Evolutionary conservation across 2,797 vertebrate species (phyloP).

Genomic region (Thaleichthys pacificus): DNA sequence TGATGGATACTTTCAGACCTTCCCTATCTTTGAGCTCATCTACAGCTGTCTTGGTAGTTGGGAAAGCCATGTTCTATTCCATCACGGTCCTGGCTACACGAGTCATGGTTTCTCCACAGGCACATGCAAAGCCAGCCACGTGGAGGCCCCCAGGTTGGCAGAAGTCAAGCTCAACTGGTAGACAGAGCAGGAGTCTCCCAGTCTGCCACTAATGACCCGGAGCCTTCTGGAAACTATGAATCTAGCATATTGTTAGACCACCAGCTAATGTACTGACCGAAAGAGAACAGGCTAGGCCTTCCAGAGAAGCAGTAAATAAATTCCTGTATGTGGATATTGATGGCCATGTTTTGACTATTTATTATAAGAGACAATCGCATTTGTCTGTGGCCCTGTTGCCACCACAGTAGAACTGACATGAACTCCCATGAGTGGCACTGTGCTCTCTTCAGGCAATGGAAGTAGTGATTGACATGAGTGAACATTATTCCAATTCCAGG

Average conservation of each 20-base stretch:
- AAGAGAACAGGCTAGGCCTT: too few species aligned
- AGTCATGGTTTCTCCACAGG: conserved; percentile 11
- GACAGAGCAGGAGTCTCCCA: conserved; percentile 8
- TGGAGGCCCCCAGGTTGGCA: conserved; percentile 1
- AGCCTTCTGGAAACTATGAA: conserved; percentile 47
- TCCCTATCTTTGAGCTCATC: neutral
- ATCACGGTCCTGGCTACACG: conserved; percentile 1
- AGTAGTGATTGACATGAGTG: neutral
- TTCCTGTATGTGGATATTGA: too few species aligned
- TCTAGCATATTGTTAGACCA: neutral
- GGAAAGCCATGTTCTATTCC: neutral
- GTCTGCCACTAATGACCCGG: conserved; percentile 33
- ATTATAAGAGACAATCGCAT: neutral
- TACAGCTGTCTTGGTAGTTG: neutral
- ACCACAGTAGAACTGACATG: neutral
- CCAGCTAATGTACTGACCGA: neutral
- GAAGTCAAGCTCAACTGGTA: neutral
- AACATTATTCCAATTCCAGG: conserved; percentile 39
- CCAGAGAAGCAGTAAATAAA: too few species aligned
- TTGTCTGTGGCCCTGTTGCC: neutral
- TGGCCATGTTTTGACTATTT: too few species aligned
- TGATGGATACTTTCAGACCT: neutral
- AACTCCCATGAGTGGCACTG: too few species aligned
- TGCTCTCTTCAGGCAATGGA: too few species aligned
- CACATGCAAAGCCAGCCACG: conserved; percentile 9